phyloP scores from a whole-genome alignment of 1,140 invertebrate species.

The Cotesia typhae region DNA sequence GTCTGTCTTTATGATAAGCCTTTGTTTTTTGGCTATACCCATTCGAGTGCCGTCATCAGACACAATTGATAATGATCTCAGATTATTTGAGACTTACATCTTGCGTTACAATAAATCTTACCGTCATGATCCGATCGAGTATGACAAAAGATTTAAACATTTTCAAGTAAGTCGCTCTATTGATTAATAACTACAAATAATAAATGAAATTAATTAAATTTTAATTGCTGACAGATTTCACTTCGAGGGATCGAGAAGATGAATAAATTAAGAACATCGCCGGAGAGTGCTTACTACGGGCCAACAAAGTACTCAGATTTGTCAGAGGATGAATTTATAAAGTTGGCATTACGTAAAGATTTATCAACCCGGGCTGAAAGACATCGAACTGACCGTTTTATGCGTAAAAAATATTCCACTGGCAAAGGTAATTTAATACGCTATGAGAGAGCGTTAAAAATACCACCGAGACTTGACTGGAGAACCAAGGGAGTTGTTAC shows the following conservation, averaged over 20 bases:
- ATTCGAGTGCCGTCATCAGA: conserved; percentile 56
- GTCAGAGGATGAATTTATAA: conserved; percentile 74
- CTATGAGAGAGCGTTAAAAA: conserved; percentile 43
- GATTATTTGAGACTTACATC: conserved; percentile 72
- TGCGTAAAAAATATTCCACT: conserved; percentile 45
- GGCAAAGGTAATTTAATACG: conserved; percentile 33
- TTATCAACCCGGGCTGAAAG: conserved; percentile 46
- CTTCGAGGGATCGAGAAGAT: conserved; percentile 70
- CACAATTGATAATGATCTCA: conserved; percentile 49
- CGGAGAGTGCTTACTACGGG: conserved; percentile 74
- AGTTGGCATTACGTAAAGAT: conserved; percentile 62
- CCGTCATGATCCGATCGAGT: conserved; percentile 67
- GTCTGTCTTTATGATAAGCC: conserved; percentile 54
- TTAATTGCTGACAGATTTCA: conserved; percentile 65
- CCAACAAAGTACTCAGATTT: conserved; percentile 80
- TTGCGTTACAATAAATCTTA: conserved; percentile 76
- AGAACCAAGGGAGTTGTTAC: conserved; percentile 75
- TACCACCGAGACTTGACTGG: conserved; percentile 66
- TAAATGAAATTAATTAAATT: conserved; percentile 1
- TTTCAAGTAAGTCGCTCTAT: conserved; percentile 70
- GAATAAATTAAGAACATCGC: conserved; percentile 68
- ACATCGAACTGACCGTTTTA: conserved; percentile 46
- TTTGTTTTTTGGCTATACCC: conserved; percentile 67
- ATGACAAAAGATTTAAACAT: conserved; percentile 68
- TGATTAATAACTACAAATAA: background rate